Percentiles rank a stretch among this genome's conserved stretches.
These are phyloP conservation scores for Stenopsyche tienmushanensis DNA, from an alignment of 1,140 invertebrate genomes.

Conservation along the genomic window DNA sequence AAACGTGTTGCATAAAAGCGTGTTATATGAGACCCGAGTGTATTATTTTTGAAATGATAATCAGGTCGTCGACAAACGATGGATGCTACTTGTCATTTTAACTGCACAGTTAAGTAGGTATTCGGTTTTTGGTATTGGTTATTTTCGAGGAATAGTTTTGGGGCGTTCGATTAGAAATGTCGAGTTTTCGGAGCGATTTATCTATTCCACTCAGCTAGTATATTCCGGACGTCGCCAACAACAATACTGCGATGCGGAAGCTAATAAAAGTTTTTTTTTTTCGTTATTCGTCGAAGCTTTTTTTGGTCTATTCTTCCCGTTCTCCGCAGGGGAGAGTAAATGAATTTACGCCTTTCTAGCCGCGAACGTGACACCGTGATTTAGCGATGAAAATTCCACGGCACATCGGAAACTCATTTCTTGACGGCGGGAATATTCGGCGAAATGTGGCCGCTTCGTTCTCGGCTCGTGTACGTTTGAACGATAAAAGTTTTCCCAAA, in stretches of 20 bases:
- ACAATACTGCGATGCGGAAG: neutral
- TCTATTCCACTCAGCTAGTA: too few relatives aligned
- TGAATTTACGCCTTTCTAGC: conserved; percentile 13
- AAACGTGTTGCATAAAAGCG: too few relatives aligned
- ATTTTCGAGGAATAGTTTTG: too few relatives aligned
- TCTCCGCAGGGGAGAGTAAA: neutral
- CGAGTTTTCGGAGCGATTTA: too few relatives aligned
- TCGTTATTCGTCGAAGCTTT: neutral
- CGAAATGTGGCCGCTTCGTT: neutral
- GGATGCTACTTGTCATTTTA: too few relatives aligned
- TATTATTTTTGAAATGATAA: too few relatives aligned
- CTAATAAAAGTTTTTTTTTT: neutral
- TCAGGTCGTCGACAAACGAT: too few relatives aligned
- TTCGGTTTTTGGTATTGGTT: too few relatives aligned
- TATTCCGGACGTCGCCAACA: too few relatives aligned
- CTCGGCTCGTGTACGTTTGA: neutral
- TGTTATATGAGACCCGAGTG: too few relatives aligned
- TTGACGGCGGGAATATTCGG: conserved; percentile 5
- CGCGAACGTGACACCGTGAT: conserved; percentile 10
- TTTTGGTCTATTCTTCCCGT: neutral
- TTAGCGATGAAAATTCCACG: conserved; percentile 11
- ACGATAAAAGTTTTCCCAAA: conserved; percentile 25
- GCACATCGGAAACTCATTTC: conserved; percentile 26
- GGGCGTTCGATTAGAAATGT: too few relatives aligned
- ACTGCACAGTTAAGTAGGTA: too few relatives aligned